These are phyloP conservation scores for Cenopis cana DNA, from an alignment of 2,888 invertebrate genomes.

Conservation along the genomic window DNA sequence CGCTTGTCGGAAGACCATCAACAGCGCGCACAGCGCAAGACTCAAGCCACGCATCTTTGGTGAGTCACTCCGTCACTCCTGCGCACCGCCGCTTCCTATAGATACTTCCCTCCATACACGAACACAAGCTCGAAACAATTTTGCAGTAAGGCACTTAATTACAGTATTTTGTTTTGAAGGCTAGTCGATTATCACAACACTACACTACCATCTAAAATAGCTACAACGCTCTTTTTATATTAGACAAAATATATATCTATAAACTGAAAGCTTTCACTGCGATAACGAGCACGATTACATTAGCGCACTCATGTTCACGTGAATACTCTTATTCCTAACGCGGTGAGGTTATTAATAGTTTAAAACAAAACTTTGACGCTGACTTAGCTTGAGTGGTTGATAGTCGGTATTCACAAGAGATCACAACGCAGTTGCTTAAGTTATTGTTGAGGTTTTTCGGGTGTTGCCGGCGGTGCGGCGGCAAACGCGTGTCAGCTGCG, in stretches of 20 bases:
- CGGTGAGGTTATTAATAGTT: conserved; percentile 64
- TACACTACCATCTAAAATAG: conserved; percentile 46
- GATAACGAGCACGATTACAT: conserved; percentile 75
- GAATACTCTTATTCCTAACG: conserved; percentile 60
- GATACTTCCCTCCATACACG: conserved; percentile 45
- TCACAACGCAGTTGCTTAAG: conserved; percentile 58
- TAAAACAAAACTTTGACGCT: conserved; percentile 49
- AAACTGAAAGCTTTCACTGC: conserved; percentile 60
- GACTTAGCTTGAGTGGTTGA: conserved; percentile 40
- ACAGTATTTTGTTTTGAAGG: conserved; percentile 65
- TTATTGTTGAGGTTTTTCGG: conserved; percentile 47
- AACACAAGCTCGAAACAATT: conserved; percentile 51
- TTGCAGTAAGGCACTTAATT: conserved; percentile 76
- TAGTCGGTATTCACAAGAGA: conserved; percentile 47
- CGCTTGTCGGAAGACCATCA: conserved; percentile 69
- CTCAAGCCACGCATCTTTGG: conserved; percentile 66
- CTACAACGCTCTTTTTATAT: conserved; percentile 40
- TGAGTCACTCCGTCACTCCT: conserved; percentile 72
- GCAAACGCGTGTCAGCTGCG: conserved; percentile 45
- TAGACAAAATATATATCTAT: conserved; percentile 23
- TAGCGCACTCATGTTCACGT: conserved; percentile 53
- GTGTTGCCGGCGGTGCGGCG: conserved; percentile 46
- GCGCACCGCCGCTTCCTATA: conserved; percentile 40
- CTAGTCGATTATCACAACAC: conserved; percentile 52
- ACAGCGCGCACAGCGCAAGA: conserved; percentile 62